Base-by-base conservation (phyloP, 2,113 vertebrate genomes). In the Arvicanthis niloticus region DNA sequence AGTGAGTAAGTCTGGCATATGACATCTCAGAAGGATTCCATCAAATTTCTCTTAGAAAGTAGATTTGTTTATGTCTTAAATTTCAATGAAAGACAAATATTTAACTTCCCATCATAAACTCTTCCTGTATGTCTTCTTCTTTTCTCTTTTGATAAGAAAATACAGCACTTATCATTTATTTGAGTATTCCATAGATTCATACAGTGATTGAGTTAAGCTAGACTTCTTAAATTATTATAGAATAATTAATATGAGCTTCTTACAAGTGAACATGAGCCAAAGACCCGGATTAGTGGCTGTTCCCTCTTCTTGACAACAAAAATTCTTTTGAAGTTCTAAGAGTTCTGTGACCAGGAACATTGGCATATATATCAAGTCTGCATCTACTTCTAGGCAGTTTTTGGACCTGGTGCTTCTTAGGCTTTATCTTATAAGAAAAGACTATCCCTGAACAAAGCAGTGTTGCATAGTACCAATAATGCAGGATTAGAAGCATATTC, bases 91-190 rank as follows among this genome's bases (percentile, higher is more conserved):
- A 96, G 56, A 0, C 1, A 45, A 90, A 92, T 95, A n/a, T 78
- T 93, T 62, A 87, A 81, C 72, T 80, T 68, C 7, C 60, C 60
- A 2, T 60, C 17, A 96, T 89, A 62, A 40, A 86, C 40, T 80
- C 62, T 94, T 40, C 76, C 72, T 51, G 0, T 78, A 3, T 92
- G 24, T 22, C 10, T 17, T 17, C 67, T 91, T 80, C 48, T 92
- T 96, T 91, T n/a, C 58, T 75, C 68, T 88, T n/a, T 95, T 94
- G 88, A 53, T 96, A 97, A 94, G 34, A 72, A 90, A 77, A 93
- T 89, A 75, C 0, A 37, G 34, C 13, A 87, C 72, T 89, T 95
- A 89, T 75, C 26, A 93, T 51, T 91, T n/a, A 89, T 51, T 81
- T 91, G 51, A 88, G 10, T 68, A 73, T 45, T 10, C 19, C 53